Evolutionary conservation across 2,888 invertebrate species (phyloP).

Genomic region (Crocallis elinguaria): DNA sequence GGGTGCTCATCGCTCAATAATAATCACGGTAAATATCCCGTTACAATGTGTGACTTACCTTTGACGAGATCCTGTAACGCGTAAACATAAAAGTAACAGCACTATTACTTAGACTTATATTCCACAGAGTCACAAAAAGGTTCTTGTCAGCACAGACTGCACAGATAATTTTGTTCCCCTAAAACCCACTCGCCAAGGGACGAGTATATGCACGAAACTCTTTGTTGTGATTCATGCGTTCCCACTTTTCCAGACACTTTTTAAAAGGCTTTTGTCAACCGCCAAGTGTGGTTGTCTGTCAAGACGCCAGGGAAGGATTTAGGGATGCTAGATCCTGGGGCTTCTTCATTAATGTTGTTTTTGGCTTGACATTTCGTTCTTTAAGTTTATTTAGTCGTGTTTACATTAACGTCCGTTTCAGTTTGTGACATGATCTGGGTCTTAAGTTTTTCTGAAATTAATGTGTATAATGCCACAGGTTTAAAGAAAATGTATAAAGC

Average conservation of each 20-base stretch:
- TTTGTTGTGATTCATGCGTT: constrained; percentile 69
- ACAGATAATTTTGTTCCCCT: background rate
- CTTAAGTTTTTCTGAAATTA: too few species aligned
- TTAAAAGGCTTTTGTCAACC: constrained; percentile 76
- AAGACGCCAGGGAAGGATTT: constrained; percentile 25
- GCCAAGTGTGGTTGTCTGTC: constrained; percentile 63
- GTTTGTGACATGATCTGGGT: too few species aligned
- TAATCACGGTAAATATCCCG: too few species aligned
- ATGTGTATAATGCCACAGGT: too few species aligned
- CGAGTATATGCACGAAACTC: constrained; percentile 38
- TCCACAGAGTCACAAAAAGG: background rate
- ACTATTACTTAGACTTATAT: background rate
- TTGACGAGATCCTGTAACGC: too few species aligned
- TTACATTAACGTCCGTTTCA: too few species aligned
- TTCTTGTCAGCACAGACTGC: background rate
- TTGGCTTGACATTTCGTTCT: background rate
- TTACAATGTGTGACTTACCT: too few species aligned
- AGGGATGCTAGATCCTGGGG: background rate
- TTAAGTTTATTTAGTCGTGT: too few species aligned
- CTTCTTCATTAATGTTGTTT: background rate
- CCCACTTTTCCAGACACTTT: constrained; percentile 69
- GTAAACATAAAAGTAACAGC: too few species aligned
- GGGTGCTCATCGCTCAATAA: too few species aligned
- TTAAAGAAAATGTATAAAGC: too few species aligned
- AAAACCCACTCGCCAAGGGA: constrained; percentile 20